Conservation (phyloP, 2,888 invertebrate genomes). For the Pachymerium ferrugineum region DNA sequence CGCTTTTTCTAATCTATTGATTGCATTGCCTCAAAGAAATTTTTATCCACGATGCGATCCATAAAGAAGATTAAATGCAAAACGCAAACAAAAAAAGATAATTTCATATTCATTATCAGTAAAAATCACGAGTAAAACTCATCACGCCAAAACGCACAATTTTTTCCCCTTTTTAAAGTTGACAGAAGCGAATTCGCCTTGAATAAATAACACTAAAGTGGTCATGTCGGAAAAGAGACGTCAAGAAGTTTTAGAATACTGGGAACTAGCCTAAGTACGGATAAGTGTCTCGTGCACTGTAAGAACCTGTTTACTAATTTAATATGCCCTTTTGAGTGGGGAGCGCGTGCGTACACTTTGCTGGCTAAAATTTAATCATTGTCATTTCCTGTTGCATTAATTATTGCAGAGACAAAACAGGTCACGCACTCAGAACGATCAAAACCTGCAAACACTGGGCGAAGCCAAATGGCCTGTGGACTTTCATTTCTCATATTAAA, state of each 20-base stretch:
- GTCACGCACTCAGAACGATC: constrained; percentile 9
- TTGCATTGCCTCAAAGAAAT: too few species aligned
- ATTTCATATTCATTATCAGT: too few species aligned
- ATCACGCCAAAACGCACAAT: too few species aligned
- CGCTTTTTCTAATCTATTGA: neutral
- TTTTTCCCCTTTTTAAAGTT: too few species aligned
- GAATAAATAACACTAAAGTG: too few species aligned
- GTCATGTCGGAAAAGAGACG: neutral
- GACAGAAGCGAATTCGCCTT: too few species aligned
- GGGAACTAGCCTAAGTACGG: neutral
- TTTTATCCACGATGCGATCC: too few species aligned
- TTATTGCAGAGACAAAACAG: constrained; percentile 13
- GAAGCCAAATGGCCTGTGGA: neutral
- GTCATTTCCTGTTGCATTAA: constrained; percentile 13
- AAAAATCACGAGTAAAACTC: too few species aligned
- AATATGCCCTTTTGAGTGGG: neutral
- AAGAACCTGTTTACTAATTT: constrained; percentile 3
- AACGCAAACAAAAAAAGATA: too few species aligned
- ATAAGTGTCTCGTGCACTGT: neutral
- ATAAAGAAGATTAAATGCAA: too few species aligned
- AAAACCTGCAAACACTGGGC: neutral
- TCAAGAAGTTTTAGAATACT: neutral
- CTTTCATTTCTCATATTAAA: constrained; percentile 4
- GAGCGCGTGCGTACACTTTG: neutral
- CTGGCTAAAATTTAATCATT: constrained; percentile 8